Conservation (phyloP, 1,140 invertebrate genomes). For the Anadara kagoshimensis region DNA sequence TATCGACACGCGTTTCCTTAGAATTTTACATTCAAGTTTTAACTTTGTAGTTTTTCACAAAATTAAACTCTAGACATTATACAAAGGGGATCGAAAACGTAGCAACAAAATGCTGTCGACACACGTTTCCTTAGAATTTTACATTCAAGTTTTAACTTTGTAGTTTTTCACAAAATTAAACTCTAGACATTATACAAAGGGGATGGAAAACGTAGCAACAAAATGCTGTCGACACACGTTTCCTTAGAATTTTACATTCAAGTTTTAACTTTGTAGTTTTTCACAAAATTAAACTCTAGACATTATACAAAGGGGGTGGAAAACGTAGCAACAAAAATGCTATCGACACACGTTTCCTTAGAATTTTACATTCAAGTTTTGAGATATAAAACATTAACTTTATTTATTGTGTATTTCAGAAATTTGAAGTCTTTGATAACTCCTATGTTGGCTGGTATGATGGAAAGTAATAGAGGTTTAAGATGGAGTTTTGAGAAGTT, state of each 20-base stretch:
- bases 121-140: too few relatives aligned
- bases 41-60: too few relatives aligned
- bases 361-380: neutral
- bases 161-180: neutral
- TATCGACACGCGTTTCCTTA: too few relatives aligned
- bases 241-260: neutral
- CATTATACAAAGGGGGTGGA: neutral
- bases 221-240: neutral
- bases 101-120: too few relatives aligned
- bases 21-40: too few relatives aligned
- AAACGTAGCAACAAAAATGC: neutral
- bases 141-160: too few relatives aligned
- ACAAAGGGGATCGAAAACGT: too few relatives aligned
- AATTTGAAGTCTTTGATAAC: constrained; percentile 91
- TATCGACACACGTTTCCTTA: neutral
- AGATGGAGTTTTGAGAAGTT: constrained; percentile 50
- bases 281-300: neutral
- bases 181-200: neutral
- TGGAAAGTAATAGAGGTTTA: constrained; percentile 70
- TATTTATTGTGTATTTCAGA: constrained; percentile 33
- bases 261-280: too few relatives aligned
- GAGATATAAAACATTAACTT: neutral
- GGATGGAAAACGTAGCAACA: too few relatives aligned
- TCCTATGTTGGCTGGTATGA: constrained; percentile 89
- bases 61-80: too few relatives aligned